phyloP scores from a whole-genome alignment of 2,797 vertebrate species.

The Notamacropus eugenii region DNA sequence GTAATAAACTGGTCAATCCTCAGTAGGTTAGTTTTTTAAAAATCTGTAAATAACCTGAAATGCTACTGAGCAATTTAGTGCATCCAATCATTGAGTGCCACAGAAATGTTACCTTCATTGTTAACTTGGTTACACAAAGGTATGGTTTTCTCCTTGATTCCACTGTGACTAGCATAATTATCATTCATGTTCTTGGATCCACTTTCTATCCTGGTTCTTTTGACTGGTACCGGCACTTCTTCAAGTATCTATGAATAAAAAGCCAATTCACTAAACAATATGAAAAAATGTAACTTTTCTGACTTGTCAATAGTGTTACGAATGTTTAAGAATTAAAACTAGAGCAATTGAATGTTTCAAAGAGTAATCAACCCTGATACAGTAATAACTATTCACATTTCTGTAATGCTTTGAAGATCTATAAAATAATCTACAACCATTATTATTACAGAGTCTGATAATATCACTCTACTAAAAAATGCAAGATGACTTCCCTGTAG shows the following conservation, averaged over 20 bases:
- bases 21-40: background rate
- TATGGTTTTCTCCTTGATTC: constrained; percentile 74
- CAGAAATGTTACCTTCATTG: constrained; percentile 76
- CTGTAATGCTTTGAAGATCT: background rate
- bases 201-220: constrained; percentile 90
- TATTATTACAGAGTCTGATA: background rate
- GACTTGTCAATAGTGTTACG: rapidly evolving
- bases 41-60: background rate
- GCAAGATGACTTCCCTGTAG: background rate
- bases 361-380: rapidly evolving
- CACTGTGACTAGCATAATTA: constrained; percentile 81
- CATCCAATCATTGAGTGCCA: background rate
- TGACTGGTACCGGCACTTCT: constrained; percentile 85
- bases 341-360: rapidly evolving
- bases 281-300: background rate
- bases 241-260: constrained; percentile 78
- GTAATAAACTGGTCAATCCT: background rate
- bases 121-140: constrained; percentile 45
- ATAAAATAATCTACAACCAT: background rate
- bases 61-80: background rate
- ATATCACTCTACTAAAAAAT: background rate
- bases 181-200: constrained; percentile 68
- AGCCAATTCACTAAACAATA: constrained; percentile 21
- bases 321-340: background rate
- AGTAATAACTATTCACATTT: background rate